phyloP scores from a whole-genome alignment of 2,888 invertebrate species.

The Nemapogon koenigi region DNA sequence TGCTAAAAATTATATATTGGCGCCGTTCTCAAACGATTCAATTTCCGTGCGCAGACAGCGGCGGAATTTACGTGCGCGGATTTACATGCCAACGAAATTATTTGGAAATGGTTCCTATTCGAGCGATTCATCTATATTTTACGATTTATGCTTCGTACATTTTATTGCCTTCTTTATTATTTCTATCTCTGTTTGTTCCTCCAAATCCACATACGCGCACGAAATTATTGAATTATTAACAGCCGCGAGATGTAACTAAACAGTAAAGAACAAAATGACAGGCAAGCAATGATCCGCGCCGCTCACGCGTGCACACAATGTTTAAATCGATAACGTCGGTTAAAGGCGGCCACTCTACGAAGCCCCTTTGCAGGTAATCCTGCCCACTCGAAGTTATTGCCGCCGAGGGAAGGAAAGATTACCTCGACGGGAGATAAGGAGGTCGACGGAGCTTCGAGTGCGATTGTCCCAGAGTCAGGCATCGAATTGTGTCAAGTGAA shows the following conservation, averaged over 20 bases:
- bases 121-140: conserved; percentile 46
- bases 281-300: background rate
- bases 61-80: conserved; percentile 58
- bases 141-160: conserved; percentile 23
- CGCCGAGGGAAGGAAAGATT: conserved; percentile 65
- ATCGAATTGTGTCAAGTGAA: conserved; percentile 66
- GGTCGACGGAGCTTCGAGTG: conserved; percentile 62
- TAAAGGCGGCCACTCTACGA: conserved; percentile 52
- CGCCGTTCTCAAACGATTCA: conserved; percentile 57
- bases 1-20: conserved; percentile 37
- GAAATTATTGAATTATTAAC: too few species aligned
- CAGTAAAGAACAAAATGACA: conserved; percentile 1
- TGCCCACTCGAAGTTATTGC: conserved; percentile 65
- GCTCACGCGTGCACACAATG: conserved; percentile 35
- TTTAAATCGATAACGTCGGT: conserved; percentile 60
- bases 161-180: conserved; percentile 1
- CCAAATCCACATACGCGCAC: too few species aligned
- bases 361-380: conserved; percentile 63
- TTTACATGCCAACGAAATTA: conserved; percentile 59
- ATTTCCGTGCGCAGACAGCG: conserved; percentile 60
- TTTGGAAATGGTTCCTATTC: conserved; percentile 49
- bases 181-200: too few species aligned
- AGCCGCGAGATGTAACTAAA: too few species aligned
- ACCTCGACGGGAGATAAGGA: conserved; percentile 64
- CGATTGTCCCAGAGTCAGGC: conserved; percentile 66